phyloP scores from a whole-genome alignment of 1,140 invertebrate genomes.

The Portunus trituberculatus region DNA sequence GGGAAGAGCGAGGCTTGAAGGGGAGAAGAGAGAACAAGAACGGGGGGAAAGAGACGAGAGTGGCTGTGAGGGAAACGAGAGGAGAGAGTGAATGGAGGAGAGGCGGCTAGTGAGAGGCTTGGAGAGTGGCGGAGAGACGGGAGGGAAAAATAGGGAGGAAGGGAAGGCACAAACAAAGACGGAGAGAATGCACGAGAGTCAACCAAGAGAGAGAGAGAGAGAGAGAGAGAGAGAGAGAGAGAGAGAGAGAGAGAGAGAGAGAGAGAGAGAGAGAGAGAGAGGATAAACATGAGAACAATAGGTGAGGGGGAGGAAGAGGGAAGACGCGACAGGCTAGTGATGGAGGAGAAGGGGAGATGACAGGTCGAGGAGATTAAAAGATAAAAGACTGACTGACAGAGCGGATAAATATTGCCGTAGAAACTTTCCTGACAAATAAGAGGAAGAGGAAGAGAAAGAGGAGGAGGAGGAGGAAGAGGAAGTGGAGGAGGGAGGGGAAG shows the following conservation, averaged over 20 bases:
- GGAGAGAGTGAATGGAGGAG: neutral
- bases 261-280: neutral
- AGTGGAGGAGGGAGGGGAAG: neutral
- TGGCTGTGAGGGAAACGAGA: too few species aligned
- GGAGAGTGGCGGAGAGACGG: neutral
- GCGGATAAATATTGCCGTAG: neutral
- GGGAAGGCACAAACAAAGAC: neutral
- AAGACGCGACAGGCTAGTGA: neutral
- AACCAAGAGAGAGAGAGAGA: neutral
- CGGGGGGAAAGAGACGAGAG: too few species aligned
- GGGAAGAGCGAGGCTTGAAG: neutral
- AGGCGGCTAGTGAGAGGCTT: neutral
- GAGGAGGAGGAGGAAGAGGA: neutral
- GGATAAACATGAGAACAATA: too few species aligned
- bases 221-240: neutral
- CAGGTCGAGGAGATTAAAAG: neutral
- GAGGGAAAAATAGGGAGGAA: neutral
- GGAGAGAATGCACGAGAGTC: neutral
- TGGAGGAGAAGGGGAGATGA: neutral
- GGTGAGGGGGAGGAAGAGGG: neutral
- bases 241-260: neutral
- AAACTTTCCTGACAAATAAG: neutral
- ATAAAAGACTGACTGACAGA: neutral
- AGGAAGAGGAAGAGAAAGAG: neutral
- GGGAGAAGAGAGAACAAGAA: neutral